Evolutionary conservation across 2,888 invertebrate species (phyloP).

Genomic region (Dicroscelio sp.): DNA sequence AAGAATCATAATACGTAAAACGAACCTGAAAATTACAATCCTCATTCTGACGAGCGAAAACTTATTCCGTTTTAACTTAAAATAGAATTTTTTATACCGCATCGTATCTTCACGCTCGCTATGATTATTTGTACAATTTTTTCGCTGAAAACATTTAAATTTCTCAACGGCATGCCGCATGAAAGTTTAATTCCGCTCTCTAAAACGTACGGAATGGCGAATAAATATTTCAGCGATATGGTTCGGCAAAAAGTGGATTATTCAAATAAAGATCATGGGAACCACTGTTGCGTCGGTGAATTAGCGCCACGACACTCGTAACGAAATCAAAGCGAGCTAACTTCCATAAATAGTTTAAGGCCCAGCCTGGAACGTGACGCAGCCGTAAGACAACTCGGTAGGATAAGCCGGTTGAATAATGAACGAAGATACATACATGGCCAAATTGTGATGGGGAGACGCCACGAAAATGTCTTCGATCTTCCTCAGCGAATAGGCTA

Average conservation of each 20-base stretch:
- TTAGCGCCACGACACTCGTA: constrained; percentile 81
- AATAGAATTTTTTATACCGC: too few species aligned
- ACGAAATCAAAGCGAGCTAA: constrained; percentile 86
- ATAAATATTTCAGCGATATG: constrained; percentile 44
- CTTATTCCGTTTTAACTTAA: too few species aligned
- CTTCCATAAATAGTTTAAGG: constrained; percentile 87
- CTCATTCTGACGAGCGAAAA: too few species aligned
- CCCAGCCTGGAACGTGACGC: constrained; percentile 84
- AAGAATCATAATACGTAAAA: too few species aligned
- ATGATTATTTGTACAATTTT: too few species aligned
- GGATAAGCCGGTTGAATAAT: constrained; percentile 88
- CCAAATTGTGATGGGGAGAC: constrained; percentile 84
- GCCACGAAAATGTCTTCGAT: constrained; percentile 73
- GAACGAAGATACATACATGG: constrained; percentile 85
- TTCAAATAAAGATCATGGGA: constrained; percentile 69
- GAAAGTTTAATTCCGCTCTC: neutral
- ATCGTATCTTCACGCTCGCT: too few species aligned
- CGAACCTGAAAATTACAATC: too few species aligned
- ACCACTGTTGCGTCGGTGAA: constrained; percentile 71
- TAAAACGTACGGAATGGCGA: neutral
- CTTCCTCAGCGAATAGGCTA: constrained; percentile 67
- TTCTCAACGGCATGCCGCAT: neutral
- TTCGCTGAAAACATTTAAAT: neutral
- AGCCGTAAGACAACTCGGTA: constrained; percentile 80
- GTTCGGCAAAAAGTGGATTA: constrained; percentile 55